Conservation (phyloP, 2,113 vertebrate genomes). For the Perognathus longimembris region DNA sequence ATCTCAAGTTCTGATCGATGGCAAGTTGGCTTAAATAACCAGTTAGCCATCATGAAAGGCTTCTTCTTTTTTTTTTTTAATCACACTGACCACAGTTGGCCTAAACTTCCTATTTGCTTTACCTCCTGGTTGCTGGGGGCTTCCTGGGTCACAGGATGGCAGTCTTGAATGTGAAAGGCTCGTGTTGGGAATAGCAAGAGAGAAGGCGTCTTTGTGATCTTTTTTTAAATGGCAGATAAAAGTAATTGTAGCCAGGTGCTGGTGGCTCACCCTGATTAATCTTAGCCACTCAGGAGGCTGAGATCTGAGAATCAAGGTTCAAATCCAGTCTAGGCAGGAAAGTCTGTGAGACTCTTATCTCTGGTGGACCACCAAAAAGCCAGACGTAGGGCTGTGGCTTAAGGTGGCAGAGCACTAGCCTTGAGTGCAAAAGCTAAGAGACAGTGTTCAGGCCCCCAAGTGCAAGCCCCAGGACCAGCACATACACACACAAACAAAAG, state of each 20-base stretch:
- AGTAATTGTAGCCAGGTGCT: not conserved
- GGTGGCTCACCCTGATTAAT: no score
- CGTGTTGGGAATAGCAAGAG: not conserved
- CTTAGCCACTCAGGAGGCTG: no score
- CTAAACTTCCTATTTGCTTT: not conserved
- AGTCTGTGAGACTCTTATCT: no score
- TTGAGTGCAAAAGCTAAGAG: no score
- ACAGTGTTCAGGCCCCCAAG: no score
- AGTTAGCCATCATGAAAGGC: not conserved
- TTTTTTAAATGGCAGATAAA: not conserved
- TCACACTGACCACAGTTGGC: not conserved
- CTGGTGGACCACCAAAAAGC: no score
- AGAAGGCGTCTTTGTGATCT: not conserved
- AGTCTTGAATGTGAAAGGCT: not conserved
- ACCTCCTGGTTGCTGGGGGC: not conserved
- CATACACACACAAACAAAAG: no score
- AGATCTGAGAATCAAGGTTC: no score
- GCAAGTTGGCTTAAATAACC: conserved; percentile 25
- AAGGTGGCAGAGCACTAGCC: no score
- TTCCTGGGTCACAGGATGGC: not conserved
- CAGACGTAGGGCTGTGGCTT: no score
- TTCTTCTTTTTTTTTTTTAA: not conserved
- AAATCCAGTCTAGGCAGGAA: no score
- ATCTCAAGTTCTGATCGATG: not conserved
- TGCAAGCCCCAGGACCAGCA: no score